Evolutionary conservation across 2,888 invertebrate genomes (phyloP), one percentile per base, ranked within the genome.

Genomic region (Nasonia oneida): DNA sequence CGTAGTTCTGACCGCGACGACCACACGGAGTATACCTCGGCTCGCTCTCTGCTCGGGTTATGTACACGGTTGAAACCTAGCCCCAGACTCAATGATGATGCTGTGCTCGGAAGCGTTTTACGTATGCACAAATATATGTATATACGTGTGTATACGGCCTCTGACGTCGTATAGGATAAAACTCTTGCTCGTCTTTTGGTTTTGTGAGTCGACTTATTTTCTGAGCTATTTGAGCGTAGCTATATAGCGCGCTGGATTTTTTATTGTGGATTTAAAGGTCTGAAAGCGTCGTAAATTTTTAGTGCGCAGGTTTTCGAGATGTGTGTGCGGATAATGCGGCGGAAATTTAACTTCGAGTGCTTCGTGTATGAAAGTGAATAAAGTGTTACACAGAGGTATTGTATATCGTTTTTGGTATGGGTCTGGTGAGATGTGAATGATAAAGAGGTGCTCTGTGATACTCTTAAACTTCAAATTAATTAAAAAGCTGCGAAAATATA

Each of bases 1-100:
- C 18, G n/a, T 33, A 23, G 77, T 42, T 64, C 37, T 29, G 64
- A 78, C 77, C 77, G 50, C 79, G 23, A 70, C 70, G 47, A 79
- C 79, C 70, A n/a, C 79, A 50, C 47, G 12, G 10, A 47, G 10
- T 47, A 47, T 47, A 47, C 12, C 12, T 47, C 47, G 12, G 47
- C 47, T 47, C 47, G 47, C 47, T 10, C 10, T 47, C 6, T 47
- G 10, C 47, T 47, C 47, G 47, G 47, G 47, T 10, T 47, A 47
- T 29, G 29, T 42, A 42, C 42, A 42, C 42, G 8, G 15, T 2
- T 61, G 15, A 61, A 53, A 53, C 53, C 53, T 53, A 18, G 18
- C 18, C 18, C 53, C 53, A 53, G 53, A 53, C 53, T 53, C 53
- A 1, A 53, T 53, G 18, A 53, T 53, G 53, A 53, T 53, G 18